These are phyloP conservation scores for Meliscaeva auricollis DNA, from an alignment of 2,888 invertebrate species.

Conservation along the genomic window DNA sequence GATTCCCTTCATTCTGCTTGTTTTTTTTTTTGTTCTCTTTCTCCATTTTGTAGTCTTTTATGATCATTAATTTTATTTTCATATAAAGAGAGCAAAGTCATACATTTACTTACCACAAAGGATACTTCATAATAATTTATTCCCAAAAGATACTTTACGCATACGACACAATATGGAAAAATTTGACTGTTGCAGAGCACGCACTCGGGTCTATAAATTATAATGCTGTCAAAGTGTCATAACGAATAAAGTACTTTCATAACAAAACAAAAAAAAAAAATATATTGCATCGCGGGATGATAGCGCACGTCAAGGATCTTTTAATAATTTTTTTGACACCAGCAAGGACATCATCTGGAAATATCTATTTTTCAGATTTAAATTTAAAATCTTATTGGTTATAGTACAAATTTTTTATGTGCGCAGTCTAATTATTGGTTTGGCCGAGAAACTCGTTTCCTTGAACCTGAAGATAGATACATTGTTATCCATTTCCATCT, in stretches of 20 bases:
- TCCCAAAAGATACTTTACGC: slow-evolving; percentile 27
- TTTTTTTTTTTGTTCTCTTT: background rate
- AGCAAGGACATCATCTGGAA: too few species aligned
- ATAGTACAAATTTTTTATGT: too few species aligned
- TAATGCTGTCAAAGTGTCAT: slow-evolving; percentile 64
- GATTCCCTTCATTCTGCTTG: background rate
- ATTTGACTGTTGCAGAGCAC: slow-evolving; percentile 15
- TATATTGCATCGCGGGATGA: slow-evolving; percentile 21
- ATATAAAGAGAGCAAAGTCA: slow-evolving; percentile 41
- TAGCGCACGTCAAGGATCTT: background rate
- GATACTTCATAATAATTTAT: slow-evolving; percentile 45
- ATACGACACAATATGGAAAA: slow-evolving; percentile 29
- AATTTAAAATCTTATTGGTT: too few species aligned
- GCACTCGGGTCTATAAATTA: slow-evolving; percentile 57
- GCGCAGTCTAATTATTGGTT: too few species aligned
- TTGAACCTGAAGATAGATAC: too few species aligned
- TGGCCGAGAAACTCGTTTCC: too few species aligned
- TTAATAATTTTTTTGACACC: background rate
- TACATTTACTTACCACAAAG: slow-evolving; percentile 58
- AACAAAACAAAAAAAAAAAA: slow-evolving; percentile 12
- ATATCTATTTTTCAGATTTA: too few species aligned
- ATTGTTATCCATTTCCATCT: too few species aligned
- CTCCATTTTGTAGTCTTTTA: slow-evolving; percentile 55
- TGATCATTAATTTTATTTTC: slow-evolving; percentile 66
- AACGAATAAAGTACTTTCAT: slow-evolving; percentile 48